Conservation (phyloP, 2,113 vertebrate species). For the Anoura caudifer region DNA sequence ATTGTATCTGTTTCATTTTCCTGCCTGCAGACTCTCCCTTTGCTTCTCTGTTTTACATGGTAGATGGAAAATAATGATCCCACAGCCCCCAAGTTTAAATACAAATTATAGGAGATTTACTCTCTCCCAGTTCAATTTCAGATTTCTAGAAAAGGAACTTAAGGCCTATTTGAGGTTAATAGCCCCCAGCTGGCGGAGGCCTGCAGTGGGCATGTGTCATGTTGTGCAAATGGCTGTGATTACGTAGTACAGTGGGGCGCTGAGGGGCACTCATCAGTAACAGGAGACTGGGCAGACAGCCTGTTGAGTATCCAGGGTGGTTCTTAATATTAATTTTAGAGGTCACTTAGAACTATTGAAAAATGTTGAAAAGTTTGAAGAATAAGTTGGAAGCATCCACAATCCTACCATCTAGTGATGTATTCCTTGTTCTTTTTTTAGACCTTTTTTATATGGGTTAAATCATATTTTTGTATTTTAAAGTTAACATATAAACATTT, state of each 20-base stretch:
- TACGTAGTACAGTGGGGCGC: neutral
- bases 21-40: neutral
- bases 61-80: neutral
- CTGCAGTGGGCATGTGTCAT: neutral
- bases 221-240: neutral
- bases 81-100: neutral
- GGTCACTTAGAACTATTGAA: constrained; percentile 14
- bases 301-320: neutral
- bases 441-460: constrained; percentile 23
- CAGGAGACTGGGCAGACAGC: neutral
- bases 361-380: constrained; percentile 21
- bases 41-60: neutral
- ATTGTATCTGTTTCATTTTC: constrained; percentile 14
- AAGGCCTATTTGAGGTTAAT: neutral
- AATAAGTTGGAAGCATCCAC: neutral
- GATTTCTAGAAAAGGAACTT: neutral
- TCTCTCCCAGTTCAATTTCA: neutral
- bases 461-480: constrained; percentile 19
- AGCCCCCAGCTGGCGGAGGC: neutral
- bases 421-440: constrained; percentile 8
- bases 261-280: neutral
- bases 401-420: neutral
- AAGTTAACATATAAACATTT: neutral
- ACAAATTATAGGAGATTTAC: neutral
- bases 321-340: constrained; percentile 20